Evolutionary conservation across 2,888 invertebrate genomes (phyloP).

Genomic region (Scelioninae gen. 1): DNA sequence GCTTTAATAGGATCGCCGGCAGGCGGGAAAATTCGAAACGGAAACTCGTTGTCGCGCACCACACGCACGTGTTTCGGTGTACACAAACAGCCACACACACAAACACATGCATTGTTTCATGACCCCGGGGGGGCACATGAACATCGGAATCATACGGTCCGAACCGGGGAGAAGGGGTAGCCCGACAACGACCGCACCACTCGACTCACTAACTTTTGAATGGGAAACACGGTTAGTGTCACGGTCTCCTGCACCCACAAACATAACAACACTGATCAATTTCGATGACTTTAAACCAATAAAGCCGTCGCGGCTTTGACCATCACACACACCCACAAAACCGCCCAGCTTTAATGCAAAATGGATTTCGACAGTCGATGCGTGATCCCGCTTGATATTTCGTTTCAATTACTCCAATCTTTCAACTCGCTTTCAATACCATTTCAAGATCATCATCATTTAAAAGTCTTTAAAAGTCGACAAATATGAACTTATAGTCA

Average conservation of each 20-base stretch:
- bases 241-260: slow-evolving; percentile 61
- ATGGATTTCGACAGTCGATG: too few species aligned
- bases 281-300: slow-evolving; percentile 44
- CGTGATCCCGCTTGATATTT: too few species aligned
- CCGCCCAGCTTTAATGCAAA: too few species aligned
- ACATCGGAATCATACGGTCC: slow-evolving; percentile 52
- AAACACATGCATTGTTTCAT: slow-evolving; percentile 4
- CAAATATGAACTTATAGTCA: too few species aligned
- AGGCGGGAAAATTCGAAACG: slow-evolving; percentile 34
- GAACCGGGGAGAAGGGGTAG: slow-evolving; percentile 40
- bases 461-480: too few species aligned
- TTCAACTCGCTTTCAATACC: too few species aligned
- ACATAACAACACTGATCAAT: slow-evolving; percentile 45
- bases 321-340: too few species aligned
- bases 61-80: slow-evolving; percentile 1
- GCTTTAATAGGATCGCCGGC: slow-evolving; percentile 62
- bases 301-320: too few species aligned
- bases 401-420: too few species aligned
- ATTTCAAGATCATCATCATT: too few species aligned
- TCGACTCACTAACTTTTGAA: slow-evolving; percentile 57
- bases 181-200: too few species aligned
- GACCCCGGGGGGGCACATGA: slow-evolving; percentile 32
- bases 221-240: slow-evolving; percentile 66
- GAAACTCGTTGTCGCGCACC: slow-evolving; percentile 1
- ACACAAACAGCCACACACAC: neutral